Evolutionary conservation across 2,888 invertebrate species (phyloP).

Genomic region (Calliopum simillimum): DNA sequence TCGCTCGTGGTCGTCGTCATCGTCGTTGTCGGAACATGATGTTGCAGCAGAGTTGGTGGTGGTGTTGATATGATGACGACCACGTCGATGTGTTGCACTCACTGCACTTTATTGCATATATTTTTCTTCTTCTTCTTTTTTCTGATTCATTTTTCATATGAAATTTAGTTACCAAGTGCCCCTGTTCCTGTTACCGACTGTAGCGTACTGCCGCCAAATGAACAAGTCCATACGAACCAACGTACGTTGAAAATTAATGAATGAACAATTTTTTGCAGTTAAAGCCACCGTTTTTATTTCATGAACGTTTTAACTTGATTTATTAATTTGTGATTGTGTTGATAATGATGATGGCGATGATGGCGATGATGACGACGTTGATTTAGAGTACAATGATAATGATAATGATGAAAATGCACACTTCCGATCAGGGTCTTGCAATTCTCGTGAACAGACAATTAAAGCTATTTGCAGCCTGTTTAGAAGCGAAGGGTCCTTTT

Average conservation of each 20-base stretch:
- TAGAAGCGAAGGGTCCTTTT: too few relatives aligned
- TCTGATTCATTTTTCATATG: too few relatives aligned
- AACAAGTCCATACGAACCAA: too few relatives aligned
- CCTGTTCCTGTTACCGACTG: too few relatives aligned
- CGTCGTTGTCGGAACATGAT: neutral
- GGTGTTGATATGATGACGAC: conserved; percentile 26
- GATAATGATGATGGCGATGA: conserved; percentile 34
- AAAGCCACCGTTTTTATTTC: conserved; percentile 24
- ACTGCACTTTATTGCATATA: neutral
- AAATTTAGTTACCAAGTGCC: too few relatives aligned
- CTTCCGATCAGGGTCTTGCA: too few relatives aligned
- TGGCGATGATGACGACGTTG: neutral
- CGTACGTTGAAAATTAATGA: conserved; percentile 24
- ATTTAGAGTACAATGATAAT: neutral
- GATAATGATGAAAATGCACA: neutral
- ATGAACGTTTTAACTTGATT: conserved; percentile 41
- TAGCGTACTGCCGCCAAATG: too few relatives aligned
- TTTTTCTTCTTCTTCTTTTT: too few relatives aligned
- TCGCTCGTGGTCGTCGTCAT: neutral
- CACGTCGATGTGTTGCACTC: conserved; percentile 14
- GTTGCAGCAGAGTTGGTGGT: conserved; percentile 2
- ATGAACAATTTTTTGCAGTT: conserved; percentile 31
- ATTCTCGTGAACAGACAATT: too few relatives aligned
- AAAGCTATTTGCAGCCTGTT: too few relatives aligned
- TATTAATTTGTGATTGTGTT: conserved; percentile 43